phyloP scores from a whole-genome alignment of 2,113 vertebrate genomes.

The Rhinolophus sinicus region DNA sequence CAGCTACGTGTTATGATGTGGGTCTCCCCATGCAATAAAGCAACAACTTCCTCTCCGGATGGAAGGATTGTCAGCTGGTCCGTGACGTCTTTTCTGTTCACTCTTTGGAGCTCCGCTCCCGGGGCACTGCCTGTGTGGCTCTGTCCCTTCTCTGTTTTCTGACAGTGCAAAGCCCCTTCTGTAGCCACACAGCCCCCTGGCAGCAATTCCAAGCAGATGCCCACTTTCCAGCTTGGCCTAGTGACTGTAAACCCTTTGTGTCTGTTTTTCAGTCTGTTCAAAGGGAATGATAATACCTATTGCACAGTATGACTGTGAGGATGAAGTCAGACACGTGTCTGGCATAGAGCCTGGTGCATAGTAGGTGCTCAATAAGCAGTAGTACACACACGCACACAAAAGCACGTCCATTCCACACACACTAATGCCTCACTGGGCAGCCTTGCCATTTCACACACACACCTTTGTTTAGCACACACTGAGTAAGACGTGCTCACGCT shows the following conservation, averaged over 20 bases:
- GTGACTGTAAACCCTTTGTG: neutral
- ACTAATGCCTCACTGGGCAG: fast-evolving
- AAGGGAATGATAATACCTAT: neutral
- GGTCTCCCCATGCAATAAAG: neutral
- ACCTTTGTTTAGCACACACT: neutral
- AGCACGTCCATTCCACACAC: no score
- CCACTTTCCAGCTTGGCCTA: neutral
- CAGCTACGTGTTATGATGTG: neutral
- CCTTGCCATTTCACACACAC: neutral
- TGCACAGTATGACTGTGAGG: fast-evolving
- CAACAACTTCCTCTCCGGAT: no score
- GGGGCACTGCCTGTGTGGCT: neutral
- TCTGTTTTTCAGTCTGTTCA: neutral
- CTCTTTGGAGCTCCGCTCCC: neutral
- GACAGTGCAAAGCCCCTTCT: neutral
- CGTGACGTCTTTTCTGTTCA: neutral
- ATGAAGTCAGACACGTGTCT: neutral
- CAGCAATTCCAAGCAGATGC: neutral
- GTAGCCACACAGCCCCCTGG: neutral
- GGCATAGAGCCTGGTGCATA: neutral
- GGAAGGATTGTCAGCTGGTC: neutral
- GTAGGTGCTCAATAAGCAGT: neutral
- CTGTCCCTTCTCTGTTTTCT: neutral
- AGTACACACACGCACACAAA: fast-evolving
- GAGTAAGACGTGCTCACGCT: fast-evolving